Evolutionary conservation across 2,113 vertebrate species (phyloP), one percentile per base, ranked within the genome.

Genomic region (Strigops habroptila): DNA sequence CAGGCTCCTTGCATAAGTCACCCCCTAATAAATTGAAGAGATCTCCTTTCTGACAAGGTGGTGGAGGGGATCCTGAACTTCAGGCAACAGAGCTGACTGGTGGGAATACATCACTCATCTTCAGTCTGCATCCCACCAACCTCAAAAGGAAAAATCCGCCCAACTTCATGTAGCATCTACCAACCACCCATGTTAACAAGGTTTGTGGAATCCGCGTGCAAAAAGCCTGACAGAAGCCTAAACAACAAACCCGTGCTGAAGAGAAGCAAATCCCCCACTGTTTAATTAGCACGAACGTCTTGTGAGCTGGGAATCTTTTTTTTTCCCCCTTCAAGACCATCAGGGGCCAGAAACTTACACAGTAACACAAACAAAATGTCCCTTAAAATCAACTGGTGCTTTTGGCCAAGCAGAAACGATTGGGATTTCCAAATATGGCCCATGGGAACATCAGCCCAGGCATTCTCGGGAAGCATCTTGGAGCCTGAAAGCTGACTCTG

Each of bases 391-490:
- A 93, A 82, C 77, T 93, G 90, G 86, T 89, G 77, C 53, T 91
- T 93, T 86, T 88, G 90, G 93, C 91, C 86, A 93, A 96, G 77
- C 18, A 96, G 89, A 92, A 94, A 92, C 23, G 0, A 69, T 83
- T 90, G 93, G 88, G 96, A 96, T 96, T 96, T 97, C 94, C 95
- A 96, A 95, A 96, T 96, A 95, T 86, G 90, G 93, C 92, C 93
- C 96, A 94, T 62, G 69, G 88, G 93, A 96, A 71, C 88, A 88
- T 86, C 69, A 91, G 80, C 79, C 80, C 77, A 88, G 64, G 92
- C 92, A 93, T 93, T 92, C 86, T 84, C 0, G 23, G 62, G 86
- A 95, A 93, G 92, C 73, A 93, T 92, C 80, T 65, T 0, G 13
- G 96, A 91, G 96, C 88, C 69, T 89, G n/a, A 59, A 65, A 93